Base-by-base conservation (phyloP, 2,888 invertebrate species). In the Hirtodrosophila trivittata region DNA sequence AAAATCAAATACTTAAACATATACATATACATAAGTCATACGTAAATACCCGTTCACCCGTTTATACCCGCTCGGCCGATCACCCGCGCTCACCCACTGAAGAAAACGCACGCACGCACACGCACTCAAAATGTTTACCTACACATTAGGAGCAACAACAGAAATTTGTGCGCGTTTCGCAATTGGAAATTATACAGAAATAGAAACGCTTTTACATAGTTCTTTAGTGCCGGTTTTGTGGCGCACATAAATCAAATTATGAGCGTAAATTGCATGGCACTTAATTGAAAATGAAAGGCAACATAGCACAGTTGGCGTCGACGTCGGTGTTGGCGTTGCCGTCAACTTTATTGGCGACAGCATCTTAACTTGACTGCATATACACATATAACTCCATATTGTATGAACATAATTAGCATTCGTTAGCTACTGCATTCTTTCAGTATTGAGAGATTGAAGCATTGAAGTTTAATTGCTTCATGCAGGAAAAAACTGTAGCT, bases 281-380 rank as follows among this genome's bases (percentile, higher is more conserved):
- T 57, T 50, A 72, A 66, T 52, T 55, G 51, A 54, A 54, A 43
- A 64, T 51, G 25, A 69, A 67, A 46, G 37, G 38, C 54, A 28
- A 25, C 32, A 26, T 7, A 30, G 35, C 33, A 10, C 1, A 42
- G 9, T 51, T 28, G 8, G 12, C 39, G 9, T 16, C 30, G 26
- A 12, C 42, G 28, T 52, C 41, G 28, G 28, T 38, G 10, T 42
- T 32, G 32, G 3, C 13, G 18, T 45, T 38, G 32, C 26, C 42
- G 25, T 39, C 68, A 55, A 56, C 70, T 50, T 38, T 21, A 3
- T 21, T 3, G 18, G 18, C 18, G 18, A 21, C 18, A 21, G 18
- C 18, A 21, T 21, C 18, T 21, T 21, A 21, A 21, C 18, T 2
- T 5, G 3, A 5, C 18, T 21, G 18, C 18, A 21, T 21, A 25